phyloP scores from a whole-genome alignment of 2,113 vertebrate genomes.

The Corythornis vintsioides region DNA sequence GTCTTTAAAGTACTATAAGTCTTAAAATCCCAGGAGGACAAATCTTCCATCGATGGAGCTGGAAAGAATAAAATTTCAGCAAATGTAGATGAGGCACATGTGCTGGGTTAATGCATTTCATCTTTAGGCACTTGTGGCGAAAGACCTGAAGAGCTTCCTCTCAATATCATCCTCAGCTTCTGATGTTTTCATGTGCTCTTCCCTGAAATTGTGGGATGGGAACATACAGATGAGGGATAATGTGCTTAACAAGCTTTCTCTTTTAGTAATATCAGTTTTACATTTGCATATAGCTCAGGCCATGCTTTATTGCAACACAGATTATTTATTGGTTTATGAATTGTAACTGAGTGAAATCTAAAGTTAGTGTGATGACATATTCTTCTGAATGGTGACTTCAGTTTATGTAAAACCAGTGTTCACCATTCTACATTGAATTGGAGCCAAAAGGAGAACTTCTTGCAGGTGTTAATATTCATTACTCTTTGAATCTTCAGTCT shows the following conservation, averaged over 20 bases:
- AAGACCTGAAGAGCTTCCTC: constrained; percentile 55
- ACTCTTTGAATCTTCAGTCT: background rate
- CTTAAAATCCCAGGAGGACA: constrained; percentile 39
- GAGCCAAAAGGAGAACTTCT: background rate
- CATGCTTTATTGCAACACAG: background rate
- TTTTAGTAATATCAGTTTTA: background rate
- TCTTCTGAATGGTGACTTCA: background rate
- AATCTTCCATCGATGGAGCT: constrained; percentile 17
- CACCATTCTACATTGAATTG: background rate
- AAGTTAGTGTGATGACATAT: background rate
- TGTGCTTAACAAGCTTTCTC: background rate
- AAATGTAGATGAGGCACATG: constrained; percentile 39
- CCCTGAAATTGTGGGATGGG: constrained; percentile 50
- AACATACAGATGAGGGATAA: constrained; percentile 38
- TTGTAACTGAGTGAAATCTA: background rate
- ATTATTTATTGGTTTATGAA: background rate
- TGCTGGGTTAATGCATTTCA: constrained; percentile 32
- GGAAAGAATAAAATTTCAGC: constrained; percentile 48
- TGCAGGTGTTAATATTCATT: background rate
- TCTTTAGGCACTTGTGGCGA: constrained; percentile 15
- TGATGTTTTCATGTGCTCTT: constrained; percentile 28
- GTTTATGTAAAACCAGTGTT: background rate
- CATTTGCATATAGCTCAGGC: background rate
- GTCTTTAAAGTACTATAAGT: constrained; percentile 19
- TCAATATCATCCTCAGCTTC: constrained; percentile 53